Conservation (phyloP, 2,113 vertebrate genomes). For the Nibea albiflora region DNA sequence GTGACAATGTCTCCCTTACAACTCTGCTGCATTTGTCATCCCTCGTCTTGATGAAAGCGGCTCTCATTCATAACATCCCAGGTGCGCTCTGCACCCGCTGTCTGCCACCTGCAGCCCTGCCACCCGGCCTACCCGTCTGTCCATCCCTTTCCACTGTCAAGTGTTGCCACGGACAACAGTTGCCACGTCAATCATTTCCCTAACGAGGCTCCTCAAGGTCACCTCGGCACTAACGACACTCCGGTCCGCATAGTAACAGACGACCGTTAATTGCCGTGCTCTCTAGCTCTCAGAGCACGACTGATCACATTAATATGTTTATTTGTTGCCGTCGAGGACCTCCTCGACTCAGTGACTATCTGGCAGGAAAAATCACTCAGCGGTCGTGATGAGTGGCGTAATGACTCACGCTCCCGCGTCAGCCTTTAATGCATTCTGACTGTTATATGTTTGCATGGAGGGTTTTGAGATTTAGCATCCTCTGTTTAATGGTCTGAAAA, state of each 20-base stretch:
- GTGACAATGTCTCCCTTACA: background rate
- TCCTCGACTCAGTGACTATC: slow-evolving; percentile 50
- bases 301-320: slow-evolving; percentile 77
- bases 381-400: slow-evolving; percentile 40
- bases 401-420: slow-evolving; percentile 57
- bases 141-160: slow-evolving; percentile 27
- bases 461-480: slow-evolving; percentile 41
- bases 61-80: slow-evolving; percentile 54
- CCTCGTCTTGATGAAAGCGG: slow-evolving; percentile 9
- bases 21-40: slow-evolving; percentile 1
- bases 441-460: slow-evolving; percentile 27
- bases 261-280: slow-evolving; percentile 67
- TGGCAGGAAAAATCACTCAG: slow-evolving; percentile 48
- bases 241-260: slow-evolving; percentile 59
- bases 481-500: slow-evolving; percentile 62
- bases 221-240: slow-evolving; percentile 46
- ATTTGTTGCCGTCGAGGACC: slow-evolving; percentile 68
- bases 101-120: slow-evolving; percentile 43
- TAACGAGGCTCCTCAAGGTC: slow-evolving; percentile 77
- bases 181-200: slow-evolving; percentile 65
- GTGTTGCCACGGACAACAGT: slow-evolving; percentile 38
- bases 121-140: slow-evolving; percentile 45
- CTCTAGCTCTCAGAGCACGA: slow-evolving; percentile 57
- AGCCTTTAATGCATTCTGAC: slow-evolving; percentile 62
- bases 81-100: slow-evolving; percentile 34